Evolutionary conservation across 2,888 invertebrate species (phyloP), one percentile per base, ranked within the genome.

Genomic region (Lochmaea crataegi): DNA sequence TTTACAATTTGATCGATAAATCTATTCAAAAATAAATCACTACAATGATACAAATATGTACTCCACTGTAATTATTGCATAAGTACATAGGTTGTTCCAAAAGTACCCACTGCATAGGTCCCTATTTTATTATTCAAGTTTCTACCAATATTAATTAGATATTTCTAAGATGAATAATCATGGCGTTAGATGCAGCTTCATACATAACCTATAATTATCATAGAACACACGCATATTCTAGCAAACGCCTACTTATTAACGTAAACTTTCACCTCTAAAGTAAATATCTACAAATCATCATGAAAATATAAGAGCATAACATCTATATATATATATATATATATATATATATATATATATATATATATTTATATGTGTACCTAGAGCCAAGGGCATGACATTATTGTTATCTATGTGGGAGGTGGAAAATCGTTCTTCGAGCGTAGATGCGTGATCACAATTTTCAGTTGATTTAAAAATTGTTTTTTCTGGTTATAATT

Each of bases 141-240:
- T 66, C 57, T 68, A 71, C 65, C 45, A 73, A 73, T 73, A 75
- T 72, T 75, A 70, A 68, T 68, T 42, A 68, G 48, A 68, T 63
- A 71, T 65, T 67, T 68, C 41, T 45, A 53, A 67, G 57, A 72
- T 69, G 60, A 74, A 72, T 72, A 73, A 67, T 72, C 65, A 57
- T 53, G 60, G 76, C 72, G 74, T 74, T 72, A 73, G 71, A 69
- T 71, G 65, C 68, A 73, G 63, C 66, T 67, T 63, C 66, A 53
- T 57, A 67, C 74, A 72, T 68, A 75, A 75, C 65, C 41, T 63
- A 57, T 73, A 74, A 76, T 76, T 76, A 74, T 66, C 42, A 58
- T 32, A 57, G 42, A 67, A 38, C 38, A 53, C 61, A 63, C 42
- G 38, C 16, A 63, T 42, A 63, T 6, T 18, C 61, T 22, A 56